Evolutionary conservation across 1,140 invertebrate species (phyloP).

Genomic region (Drosophila bocqueti): DNA sequence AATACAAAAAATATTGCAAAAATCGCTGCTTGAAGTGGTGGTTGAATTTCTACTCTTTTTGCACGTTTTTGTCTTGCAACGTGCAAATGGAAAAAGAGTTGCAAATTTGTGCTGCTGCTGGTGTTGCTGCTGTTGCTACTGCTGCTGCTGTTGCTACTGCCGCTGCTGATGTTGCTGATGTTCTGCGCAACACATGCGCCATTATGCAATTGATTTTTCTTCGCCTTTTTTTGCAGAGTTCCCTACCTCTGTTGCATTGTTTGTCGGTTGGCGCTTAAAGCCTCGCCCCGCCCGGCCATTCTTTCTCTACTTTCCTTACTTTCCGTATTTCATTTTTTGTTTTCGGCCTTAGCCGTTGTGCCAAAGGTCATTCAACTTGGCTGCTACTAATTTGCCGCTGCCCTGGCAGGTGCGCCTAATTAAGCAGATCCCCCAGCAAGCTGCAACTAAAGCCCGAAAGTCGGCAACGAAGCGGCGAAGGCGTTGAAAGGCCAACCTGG

Average conservation of each 20-base stretch:
- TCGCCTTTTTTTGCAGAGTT: slow-evolving; percentile 46
- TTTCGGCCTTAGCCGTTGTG: slow-evolving; percentile 26
- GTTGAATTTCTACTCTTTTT: slow-evolving; percentile 52
- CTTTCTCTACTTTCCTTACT: slow-evolving; percentile 14
- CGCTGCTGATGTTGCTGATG: slow-evolving; percentile 45
- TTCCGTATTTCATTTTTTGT: slow-evolving; percentile 21
- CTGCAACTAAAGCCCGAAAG: slow-evolving; percentile 61
- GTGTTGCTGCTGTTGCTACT: slow-evolving; percentile 29
- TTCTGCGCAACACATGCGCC: slow-evolving; percentile 80
- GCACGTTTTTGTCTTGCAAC: slow-evolving; percentile 54
- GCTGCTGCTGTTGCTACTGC: neutral
- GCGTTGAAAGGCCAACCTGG: slow-evolving; percentile 43
- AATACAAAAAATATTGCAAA: slow-evolving; percentile 70
- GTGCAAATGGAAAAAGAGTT: slow-evolving; percentile 77
- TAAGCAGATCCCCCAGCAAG: slow-evolving; percentile 52
- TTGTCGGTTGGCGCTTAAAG: slow-evolving; percentile 15
- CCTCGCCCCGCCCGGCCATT: slow-evolving; percentile 28
- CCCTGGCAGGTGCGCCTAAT: slow-evolving; percentile 66
- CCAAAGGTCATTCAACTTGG: slow-evolving; percentile 70
- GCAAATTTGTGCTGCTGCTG: slow-evolving; percentile 60
- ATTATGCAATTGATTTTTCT: slow-evolving; percentile 83
- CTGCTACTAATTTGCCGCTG: slow-evolving; percentile 64
- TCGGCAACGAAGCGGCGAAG: slow-evolving; percentile 41
- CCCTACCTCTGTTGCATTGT: slow-evolving; percentile 61
- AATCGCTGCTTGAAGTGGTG: slow-evolving; percentile 70